Percentiles rank a stretch among this genome's conserved stretches.
Evolutionary conservation across 2,797 vertebrate genomes (phyloP).

Genomic region (Sphaeramia orbicularis): DNA sequence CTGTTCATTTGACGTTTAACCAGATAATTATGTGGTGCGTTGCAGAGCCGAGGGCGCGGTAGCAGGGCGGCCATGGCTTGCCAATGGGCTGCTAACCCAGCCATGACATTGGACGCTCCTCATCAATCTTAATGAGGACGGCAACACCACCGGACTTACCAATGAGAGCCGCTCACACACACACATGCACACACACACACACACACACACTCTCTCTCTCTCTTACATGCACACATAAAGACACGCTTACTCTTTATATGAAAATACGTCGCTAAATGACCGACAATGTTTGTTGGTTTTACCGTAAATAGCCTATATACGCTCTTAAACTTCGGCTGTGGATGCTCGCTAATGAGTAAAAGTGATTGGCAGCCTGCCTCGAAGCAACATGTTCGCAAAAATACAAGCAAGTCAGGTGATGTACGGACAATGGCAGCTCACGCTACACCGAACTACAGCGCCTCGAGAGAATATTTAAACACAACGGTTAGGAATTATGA

Average conservation of each 20-base stretch:
- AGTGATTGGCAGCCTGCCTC: constrained; percentile 2
- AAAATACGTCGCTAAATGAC: constrained; percentile 8
- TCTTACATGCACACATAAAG: constrained; percentile 9
- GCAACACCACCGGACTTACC: constrained; percentile 70
- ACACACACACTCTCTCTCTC: constrained; percentile 29
- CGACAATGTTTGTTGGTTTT: constrained; percentile 10
- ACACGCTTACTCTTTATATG: neutral
- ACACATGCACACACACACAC: constrained; percentile 31
- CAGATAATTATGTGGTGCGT: constrained; percentile 77
- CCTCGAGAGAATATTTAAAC: too few species aligned
- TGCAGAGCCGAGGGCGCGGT: constrained; percentile 56
- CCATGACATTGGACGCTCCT: constrained; percentile 78
- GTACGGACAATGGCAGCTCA: too few species aligned
- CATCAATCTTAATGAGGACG: constrained; percentile 84
- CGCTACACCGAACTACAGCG: too few species aligned
- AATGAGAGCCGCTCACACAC: constrained; percentile 69
- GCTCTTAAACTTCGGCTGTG: neutral
- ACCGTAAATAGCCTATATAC: constrained; percentile 4
- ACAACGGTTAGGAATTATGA: too few species aligned
- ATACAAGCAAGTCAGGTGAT: too few species aligned
- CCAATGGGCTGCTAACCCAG: constrained; percentile 78
- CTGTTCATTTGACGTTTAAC: constrained; percentile 82
- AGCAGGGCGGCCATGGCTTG: constrained; percentile 62
- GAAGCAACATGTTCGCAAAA: too few species aligned
- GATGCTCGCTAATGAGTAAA: neutral